phyloP scores from a whole-genome alignment of 2,797 vertebrate genomes.

The Sylvilagus floridanus region DNA sequence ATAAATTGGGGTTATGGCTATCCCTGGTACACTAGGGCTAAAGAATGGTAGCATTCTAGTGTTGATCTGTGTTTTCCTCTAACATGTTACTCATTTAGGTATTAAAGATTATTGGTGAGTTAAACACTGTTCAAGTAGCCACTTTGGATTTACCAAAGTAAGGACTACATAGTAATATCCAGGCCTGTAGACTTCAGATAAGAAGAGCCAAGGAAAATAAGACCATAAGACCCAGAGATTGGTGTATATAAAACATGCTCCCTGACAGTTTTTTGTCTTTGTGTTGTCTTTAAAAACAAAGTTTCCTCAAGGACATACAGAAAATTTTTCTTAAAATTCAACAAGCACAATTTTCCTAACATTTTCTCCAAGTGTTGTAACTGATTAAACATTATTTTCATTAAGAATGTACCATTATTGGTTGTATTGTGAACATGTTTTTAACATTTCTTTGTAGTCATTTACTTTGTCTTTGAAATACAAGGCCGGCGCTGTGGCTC shows the following conservation, averaged over 20 bases:
- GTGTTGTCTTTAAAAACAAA: background rate
- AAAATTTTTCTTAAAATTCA: background rate
- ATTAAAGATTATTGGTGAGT: background rate
- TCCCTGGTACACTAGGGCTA: background rate
- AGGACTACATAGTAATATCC: background rate
- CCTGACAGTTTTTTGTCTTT: background rate
- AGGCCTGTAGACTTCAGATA: background rate
- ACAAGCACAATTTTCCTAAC: background rate
- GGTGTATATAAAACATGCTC: background rate
- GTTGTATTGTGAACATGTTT: background rate
- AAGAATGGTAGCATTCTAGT: background rate
- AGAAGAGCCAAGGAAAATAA: background rate
- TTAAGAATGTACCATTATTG: background rate
- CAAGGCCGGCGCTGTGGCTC: no score
- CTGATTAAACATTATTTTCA: background rate
- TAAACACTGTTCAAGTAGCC: background rate
- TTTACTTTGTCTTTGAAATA: background rate
- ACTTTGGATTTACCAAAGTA: background rate
- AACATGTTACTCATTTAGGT: background rate
- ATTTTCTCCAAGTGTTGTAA: background rate
- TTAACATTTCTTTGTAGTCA: background rate
- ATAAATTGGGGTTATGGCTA: background rate
- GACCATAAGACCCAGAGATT: background rate
- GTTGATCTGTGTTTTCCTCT: background rate
- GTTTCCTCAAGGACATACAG: background rate